Conservation (phyloP, 2,113 vertebrate species). For the Bucco capensis region DNA sequence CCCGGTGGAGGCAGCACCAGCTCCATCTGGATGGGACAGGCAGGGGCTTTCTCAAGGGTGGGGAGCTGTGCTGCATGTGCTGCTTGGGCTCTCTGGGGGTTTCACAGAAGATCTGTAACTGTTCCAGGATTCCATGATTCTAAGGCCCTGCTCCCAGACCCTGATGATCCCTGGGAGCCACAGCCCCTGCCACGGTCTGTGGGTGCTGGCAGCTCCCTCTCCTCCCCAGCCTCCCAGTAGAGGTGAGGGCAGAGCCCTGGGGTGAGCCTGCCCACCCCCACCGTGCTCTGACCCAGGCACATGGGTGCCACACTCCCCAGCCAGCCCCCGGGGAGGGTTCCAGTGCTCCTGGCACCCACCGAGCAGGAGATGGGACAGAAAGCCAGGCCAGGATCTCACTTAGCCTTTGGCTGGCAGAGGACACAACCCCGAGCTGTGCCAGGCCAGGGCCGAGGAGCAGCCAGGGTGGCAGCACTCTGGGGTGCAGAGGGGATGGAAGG, state of each 20-base stretch:
- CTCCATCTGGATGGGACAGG: slow-evolving; percentile 20
- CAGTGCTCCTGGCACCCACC: background rate
- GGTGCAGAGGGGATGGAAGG: background rate
- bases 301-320: accelerated
- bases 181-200: accelerated
- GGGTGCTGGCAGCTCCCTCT: accelerated
- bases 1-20: slow-evolving; percentile 10
- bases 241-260: background rate
- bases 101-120: no score
- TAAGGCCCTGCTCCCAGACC: background rate
- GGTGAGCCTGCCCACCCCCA: background rate
- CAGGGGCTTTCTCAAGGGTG: background rate
- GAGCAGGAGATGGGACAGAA: background rate
- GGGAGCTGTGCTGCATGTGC: background rate
- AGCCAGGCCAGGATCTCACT: background rate
- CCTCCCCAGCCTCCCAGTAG: background rate
- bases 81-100: accelerated
- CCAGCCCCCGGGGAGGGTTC: background rate
- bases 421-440: background rate
- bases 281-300: background rate
- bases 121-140: no score
- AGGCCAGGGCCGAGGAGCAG: accelerated
- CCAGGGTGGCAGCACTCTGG: accelerated
- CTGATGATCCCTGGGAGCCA: accelerated
- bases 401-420: background rate